Conservation (phyloP, 2,113 vertebrate species). For the Rana temporaria region DNA sequence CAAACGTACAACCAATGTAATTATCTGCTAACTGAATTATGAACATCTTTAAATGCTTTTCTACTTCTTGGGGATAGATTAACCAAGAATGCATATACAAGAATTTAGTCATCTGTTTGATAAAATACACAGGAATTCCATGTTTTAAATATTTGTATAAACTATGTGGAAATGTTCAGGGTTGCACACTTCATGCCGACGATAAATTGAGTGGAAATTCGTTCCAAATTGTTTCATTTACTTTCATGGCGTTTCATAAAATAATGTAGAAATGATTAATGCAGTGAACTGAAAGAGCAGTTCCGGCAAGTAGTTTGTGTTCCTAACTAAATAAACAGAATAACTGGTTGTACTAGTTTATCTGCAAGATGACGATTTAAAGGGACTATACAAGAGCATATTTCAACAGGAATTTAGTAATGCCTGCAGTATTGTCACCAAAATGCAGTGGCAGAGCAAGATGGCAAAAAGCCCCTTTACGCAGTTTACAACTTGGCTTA, state of each 20-base stretch:
- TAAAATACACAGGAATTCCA: conserved; percentile 12
- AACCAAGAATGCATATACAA: neutral
- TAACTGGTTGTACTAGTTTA: conserved; percentile 15
- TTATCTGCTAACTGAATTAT: neutral
- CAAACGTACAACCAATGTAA: neutral
- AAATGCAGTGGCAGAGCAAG: too few species aligned
- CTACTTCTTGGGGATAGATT: neutral
- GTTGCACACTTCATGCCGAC: conserved; percentile 16
- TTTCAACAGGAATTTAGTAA: too few species aligned
- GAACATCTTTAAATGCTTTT: neutral
- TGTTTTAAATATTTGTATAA: conserved; percentile 20
- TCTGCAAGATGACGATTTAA: neutral
- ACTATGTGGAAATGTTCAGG: neutral
- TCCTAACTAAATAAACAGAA: conserved; percentile 35
- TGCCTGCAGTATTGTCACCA: too few species aligned
- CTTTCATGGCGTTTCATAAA: conserved; percentile 16
- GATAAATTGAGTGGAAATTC: conserved; percentile 27
- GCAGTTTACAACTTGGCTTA: too few species aligned
- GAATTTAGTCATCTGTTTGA: conserved; percentile 13
- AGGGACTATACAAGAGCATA: too few species aligned
- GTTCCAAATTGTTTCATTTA: conserved; percentile 36
- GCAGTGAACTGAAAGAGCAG: conserved; percentile 5
- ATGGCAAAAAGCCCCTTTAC: too few species aligned
- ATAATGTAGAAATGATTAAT: conserved; percentile 43
- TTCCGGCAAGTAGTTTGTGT: conserved; percentile 12